Percentiles rank a stretch among this genome's conserved stretches.
Evolutionary conservation across 2,888 invertebrate species (phyloP).

Genomic region (Leucozona laternaria): DNA sequence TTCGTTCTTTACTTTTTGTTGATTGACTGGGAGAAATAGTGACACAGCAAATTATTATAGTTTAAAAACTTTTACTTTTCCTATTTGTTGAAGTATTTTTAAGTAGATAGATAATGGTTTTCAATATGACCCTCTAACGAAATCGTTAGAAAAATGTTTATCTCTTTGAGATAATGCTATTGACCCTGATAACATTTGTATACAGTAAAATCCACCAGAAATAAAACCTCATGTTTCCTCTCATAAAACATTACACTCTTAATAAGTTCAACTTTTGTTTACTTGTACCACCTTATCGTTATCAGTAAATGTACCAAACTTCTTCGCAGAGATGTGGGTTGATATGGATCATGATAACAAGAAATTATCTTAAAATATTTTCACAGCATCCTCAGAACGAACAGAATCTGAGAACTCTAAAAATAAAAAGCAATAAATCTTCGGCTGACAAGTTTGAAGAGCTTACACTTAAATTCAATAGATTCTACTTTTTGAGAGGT

Average conservation of each 20-base stretch:
- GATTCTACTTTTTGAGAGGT: neutral
- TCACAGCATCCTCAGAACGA: neutral
- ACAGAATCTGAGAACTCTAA: neutral
- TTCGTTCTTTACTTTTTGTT: no score
- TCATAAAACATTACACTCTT: neutral
- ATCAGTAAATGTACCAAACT: neutral
- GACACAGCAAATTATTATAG: no score
- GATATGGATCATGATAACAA: neutral
- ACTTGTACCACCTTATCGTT: neutral
- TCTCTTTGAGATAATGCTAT: neutral
- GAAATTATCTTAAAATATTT: neutral
- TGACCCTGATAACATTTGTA: neutral
- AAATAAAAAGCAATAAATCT: constrained; percentile 8
- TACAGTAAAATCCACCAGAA: neutral
- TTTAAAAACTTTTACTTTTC: no score
- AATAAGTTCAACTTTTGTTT: neutral
- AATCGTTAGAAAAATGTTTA: neutral
- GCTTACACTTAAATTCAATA: neutral
- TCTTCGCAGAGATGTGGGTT: neutral
- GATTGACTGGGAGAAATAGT: no score
- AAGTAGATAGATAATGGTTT: no score
- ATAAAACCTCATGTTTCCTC: neutral
- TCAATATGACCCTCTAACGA: no score
- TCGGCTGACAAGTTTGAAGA: constrained; percentile 2
- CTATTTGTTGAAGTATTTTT: no score